phyloP scores from a whole-genome alignment of 2,888 invertebrate genomes.

The Vandiemenella viatica region DNA sequence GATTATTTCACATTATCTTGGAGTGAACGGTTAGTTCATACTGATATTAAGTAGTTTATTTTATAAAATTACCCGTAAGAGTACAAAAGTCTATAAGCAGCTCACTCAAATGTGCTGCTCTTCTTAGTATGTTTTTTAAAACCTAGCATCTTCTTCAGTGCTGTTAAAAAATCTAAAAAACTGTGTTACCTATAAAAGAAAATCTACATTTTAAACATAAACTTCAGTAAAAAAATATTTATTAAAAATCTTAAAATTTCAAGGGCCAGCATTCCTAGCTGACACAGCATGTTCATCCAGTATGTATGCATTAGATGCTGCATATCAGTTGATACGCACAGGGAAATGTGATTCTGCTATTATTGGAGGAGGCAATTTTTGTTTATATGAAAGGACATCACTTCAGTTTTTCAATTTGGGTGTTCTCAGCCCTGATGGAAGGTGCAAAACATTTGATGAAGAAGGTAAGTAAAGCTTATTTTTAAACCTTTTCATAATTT shows the following conservation, averaged over 20 bases:
- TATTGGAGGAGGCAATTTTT: background rate
- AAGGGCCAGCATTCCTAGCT: background rate
- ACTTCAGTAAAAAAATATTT: background rate
- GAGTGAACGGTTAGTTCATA: too few relatives aligned
- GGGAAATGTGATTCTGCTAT: background rate
- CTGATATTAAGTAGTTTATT: too few relatives aligned
- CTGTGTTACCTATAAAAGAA: too few relatives aligned
- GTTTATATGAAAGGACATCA: background rate
- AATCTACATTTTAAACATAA: background rate
- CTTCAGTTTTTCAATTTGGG: background rate
- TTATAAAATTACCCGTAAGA: too few relatives aligned
- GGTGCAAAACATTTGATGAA: background rate
- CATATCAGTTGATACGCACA: background rate
- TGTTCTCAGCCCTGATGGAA: background rate
- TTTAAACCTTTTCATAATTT: too few relatives aligned
- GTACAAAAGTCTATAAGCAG: too few relatives aligned
- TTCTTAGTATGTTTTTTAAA: too few relatives aligned
- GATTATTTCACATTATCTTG: too few relatives aligned
- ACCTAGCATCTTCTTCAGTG: too few relatives aligned
- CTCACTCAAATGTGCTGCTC: too few relatives aligned
- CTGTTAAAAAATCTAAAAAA: too few relatives aligned
- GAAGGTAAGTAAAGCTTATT: slow-evolving; percentile 9
- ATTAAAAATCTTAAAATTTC: background rate
- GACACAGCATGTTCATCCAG: background rate
- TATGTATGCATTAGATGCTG: background rate